Base-by-base conservation (phyloP, 2,888 invertebrate species). In the Neuroscelio doddi region DNA sequence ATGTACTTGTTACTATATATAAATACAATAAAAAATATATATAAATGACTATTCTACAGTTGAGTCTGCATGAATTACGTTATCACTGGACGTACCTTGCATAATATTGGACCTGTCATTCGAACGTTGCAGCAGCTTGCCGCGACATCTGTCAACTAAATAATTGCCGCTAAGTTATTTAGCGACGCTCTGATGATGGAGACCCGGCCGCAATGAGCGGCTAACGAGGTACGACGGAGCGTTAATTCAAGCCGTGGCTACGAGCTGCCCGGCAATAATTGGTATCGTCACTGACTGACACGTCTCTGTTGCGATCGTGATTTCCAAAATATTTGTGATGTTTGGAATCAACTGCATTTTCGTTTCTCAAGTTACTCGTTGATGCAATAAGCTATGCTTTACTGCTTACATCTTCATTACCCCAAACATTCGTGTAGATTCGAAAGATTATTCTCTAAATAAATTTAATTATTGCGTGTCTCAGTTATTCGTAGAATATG, bases 81-180 rank as follows among this genome's bases (percentile, higher is more conserved):
- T 12, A 12, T 17, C 21, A 5, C 39, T 42, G 12, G 17, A 16
- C 21, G 51, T 44, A 26, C 10, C 15, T 52, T 42, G 24, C 52
- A 55, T 55, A 38, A 55, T 38, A 46, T 29, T 16, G 17, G 27
- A 41, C 15, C 32, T 17, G 39, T 42, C 50, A 21, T 34, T 45
- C 38, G 16, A 26, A n/a, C 45, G 26, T 14, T 44, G 9, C 32
- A 38, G 46, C 46, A 39, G 51, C 34, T 53, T 64, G 53, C 51
- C 66, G 53, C 66, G 57, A 63, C 66, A 58, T 64, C 55, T 56
- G 69, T 64, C 64, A 64, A 50, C 45, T 49, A 46, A 56, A 46
- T 55, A 64, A 69, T 69, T 69, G 56, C 44, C 53, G 53, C 46
- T 63, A 59, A 68, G 59, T 63, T 63, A 68, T 64, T 70, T 66